Evolutionary conservation across 2,797 vertebrate species (phyloP).

Genomic region (Thripadectes ignobilis): DNA sequence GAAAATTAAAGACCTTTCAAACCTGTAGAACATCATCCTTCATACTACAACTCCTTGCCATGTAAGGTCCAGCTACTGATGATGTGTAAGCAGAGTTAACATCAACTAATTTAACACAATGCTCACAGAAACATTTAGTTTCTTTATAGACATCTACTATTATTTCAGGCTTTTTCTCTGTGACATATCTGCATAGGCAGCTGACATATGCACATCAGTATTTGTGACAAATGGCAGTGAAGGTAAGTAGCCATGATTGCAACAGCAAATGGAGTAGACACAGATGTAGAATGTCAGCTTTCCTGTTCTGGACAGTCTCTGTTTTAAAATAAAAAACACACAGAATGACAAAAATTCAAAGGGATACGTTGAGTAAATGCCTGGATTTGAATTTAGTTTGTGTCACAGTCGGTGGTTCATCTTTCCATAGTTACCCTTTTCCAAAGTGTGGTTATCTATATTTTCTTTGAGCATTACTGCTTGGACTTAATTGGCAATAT

Average conservation of each 20-base stretch:
- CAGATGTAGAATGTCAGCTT: background rate
- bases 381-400: background rate
- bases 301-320: background rate
- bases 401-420: background rate
- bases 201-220: background rate
- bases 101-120: background rate
- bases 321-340: background rate
- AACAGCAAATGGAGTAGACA: background rate
- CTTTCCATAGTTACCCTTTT: background rate
- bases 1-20: slow-evolving; percentile 18
- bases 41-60: background rate
- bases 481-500: background rate
- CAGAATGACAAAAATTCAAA: background rate
- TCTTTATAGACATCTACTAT: background rate
- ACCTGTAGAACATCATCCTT: background rate
- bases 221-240: background rate
- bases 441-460: background rate
- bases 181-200: background rate
- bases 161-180: background rate
- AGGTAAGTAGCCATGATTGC: background rate
- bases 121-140: background rate
- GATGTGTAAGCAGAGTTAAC: background rate
- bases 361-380: background rate
- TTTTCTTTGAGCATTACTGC: background rate
- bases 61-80: background rate